Evolutionary conservation across 2,113 vertebrate genomes (phyloP).

Genomic region (Otus sunia): DNA sequence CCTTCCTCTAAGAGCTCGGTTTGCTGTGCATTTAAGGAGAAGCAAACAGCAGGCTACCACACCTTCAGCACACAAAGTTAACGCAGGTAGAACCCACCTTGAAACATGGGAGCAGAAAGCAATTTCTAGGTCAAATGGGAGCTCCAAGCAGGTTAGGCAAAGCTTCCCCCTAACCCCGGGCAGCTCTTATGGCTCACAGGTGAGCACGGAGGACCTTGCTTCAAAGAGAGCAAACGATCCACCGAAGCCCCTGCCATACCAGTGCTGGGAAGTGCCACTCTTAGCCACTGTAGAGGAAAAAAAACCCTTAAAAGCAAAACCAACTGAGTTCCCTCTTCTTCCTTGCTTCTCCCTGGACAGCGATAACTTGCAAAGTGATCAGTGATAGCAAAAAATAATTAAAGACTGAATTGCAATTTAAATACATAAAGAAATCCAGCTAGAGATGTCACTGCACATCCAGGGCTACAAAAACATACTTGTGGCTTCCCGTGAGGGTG

Average conservation of each 20-base stretch:
- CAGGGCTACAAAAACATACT: neutral
- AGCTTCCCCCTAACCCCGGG: neutral
- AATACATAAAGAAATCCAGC: neutral
- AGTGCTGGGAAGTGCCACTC: neutral
- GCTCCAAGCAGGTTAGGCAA: neutral
- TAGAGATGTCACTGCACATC: neutral
- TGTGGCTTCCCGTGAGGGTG: neutral
- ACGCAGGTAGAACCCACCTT: neutral
- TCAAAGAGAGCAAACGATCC: neutral
- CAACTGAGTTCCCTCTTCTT: neutral
- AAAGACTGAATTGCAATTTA: neutral
- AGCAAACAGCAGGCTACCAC: neutral
- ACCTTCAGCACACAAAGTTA: neutral
- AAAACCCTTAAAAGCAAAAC: neutral
- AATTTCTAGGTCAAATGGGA: neutral
- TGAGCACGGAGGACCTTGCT: neutral
- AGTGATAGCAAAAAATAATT: neutral
- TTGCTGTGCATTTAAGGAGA: neutral
- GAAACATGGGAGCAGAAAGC: neutral
- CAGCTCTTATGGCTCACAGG: neutral
- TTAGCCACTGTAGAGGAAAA: neutral
- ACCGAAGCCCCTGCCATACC: neutral
- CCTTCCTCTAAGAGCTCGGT: neutral
- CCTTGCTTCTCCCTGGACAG: neutral
- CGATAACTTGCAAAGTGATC: neutral